Evolutionary conservation across 2,888 invertebrate species (phyloP).

Genomic region (Lycocerus yunnanus): DNA sequence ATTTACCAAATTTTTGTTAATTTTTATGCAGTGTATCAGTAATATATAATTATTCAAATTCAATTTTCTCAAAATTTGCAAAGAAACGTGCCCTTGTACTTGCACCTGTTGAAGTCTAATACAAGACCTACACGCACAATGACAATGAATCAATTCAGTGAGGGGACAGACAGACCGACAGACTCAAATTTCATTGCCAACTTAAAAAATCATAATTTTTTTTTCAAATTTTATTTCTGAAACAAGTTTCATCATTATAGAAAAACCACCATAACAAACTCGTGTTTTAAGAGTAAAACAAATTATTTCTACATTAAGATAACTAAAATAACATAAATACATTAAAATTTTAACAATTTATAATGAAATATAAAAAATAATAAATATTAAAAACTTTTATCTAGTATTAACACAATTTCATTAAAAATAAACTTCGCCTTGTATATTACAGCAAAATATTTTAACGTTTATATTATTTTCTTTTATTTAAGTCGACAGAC

Average conservation of each 20-base stretch:
- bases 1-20: too few relatives aligned
- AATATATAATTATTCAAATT: too few relatives aligned
- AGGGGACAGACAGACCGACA: too few relatives aligned
- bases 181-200: too few relatives aligned
- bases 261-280: neutral
- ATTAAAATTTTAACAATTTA: neutral
- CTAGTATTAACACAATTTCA: neutral
- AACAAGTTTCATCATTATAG: neutral
- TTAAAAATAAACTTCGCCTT: neutral
- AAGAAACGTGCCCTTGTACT: too few relatives aligned
- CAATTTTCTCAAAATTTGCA: too few relatives aligned
- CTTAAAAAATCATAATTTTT: neutral
- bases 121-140: too few relatives aligned
- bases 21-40: too few relatives aligned
- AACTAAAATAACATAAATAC: neutral
- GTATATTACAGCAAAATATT: neutral
- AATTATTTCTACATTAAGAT: neutral
- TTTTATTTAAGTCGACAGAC: neutral
- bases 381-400: neutral
- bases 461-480: neutral
- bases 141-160: too few relatives aligned
- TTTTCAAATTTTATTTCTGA: neutral
- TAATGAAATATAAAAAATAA: neutral
- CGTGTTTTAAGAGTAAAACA: neutral
- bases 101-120: too few relatives aligned